These are phyloP conservation scores for Drosophila bunnanda DNA, from an alignment of 2,888 invertebrate species.

Conservation along the genomic window DNA sequence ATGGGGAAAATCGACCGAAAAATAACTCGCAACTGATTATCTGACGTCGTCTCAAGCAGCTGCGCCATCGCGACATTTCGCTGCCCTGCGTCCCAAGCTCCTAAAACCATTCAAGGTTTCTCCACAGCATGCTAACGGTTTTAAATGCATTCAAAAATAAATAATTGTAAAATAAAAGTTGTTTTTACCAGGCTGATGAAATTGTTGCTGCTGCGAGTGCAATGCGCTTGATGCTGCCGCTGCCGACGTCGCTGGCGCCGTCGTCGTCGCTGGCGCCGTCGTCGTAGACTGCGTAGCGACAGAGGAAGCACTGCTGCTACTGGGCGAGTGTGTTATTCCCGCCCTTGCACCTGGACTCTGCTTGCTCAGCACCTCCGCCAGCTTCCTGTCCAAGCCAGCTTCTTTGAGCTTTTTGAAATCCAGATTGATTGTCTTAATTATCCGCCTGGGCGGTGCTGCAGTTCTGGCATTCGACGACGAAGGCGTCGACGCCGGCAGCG, in stretches of 20 bases:
- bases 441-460: conserved; percentile 58
- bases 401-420: conserved; percentile 82
- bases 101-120: not conserved
- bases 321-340: not conserved
- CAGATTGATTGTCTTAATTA: conserved; percentile 80
- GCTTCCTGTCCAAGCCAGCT: conserved; percentile 79
- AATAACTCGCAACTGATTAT: conserved; percentile 1
- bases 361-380: conserved; percentile 80
- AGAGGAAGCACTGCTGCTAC: conserved; percentile 3
- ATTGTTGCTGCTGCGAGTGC: conserved; percentile 19
- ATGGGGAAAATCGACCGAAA: not conserved
- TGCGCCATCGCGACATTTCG: conserved; percentile 18
- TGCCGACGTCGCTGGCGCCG: conserved; percentile 13
- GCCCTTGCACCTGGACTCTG: conserved; percentile 46
- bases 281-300: conserved; percentile 13
- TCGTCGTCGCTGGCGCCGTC: conserved; percentile 8
- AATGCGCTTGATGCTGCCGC: conserved; percentile 1
- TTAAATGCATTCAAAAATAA: not conserved
- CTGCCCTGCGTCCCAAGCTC: conserved; percentile 11
- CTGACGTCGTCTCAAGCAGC: conserved; percentile 17
- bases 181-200: conserved; percentile 41
- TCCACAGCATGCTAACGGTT: conserved; percentile 5
- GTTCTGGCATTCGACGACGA: not conserved
- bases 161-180: not conserved
- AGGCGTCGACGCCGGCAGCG: conserved; percentile 11